phyloP scores from a whole-genome alignment of 2,888 invertebrate species.

The Silvanus unidentatus region DNA sequence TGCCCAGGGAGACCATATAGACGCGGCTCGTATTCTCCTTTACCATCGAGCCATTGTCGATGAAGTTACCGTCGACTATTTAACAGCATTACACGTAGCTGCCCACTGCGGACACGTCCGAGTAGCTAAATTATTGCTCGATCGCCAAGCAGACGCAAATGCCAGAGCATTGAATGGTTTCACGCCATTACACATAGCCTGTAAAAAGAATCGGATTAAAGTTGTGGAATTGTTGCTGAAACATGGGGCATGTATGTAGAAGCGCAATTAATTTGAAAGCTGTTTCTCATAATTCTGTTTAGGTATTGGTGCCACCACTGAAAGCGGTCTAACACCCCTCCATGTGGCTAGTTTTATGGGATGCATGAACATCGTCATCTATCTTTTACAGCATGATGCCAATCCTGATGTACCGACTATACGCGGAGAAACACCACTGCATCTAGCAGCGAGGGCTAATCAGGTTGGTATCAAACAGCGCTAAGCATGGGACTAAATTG shows the following conservation, averaged over 20 bases:
- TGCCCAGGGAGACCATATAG: conserved; percentile 96
- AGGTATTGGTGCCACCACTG: conserved; percentile 65
- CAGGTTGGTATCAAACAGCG: conserved; percentile 50
- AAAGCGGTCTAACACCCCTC: conserved; percentile 86
- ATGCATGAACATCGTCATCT: conserved; percentile 97
- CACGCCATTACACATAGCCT: conserved; percentile 96
- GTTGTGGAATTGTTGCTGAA: conserved; percentile 92
- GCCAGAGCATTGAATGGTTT: conserved; percentile 95
- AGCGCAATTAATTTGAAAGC: neutral
- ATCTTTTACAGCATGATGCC: conserved; percentile 88
- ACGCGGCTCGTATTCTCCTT: conserved; percentile 86
- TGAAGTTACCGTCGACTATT: conserved; percentile 96
- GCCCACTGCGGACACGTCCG: conserved; percentile 91
- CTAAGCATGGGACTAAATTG: conserved; percentile 12
- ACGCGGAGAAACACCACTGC: conserved; percentile 93
- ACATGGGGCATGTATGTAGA: conserved; percentile 75
- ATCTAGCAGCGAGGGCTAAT: conserved; percentile 93
- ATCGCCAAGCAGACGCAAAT: conserved; percentile 94
- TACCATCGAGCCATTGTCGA: conserved; percentile 96
- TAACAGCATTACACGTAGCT: conserved; percentile 94
- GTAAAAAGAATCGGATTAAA: conserved; percentile 97
- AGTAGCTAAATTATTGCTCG: conserved; percentile 86
- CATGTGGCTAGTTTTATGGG: conserved; percentile 99
- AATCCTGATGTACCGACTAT: conserved; percentile 92
- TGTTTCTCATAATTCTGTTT: conserved; percentile 1